Evolutionary conservation across 37 sponge, comb jelly and placozoan genomes (phyloP), one percentile per base, ranked within the genome.

Genomic region (Spongilla lacustris): DNA sequence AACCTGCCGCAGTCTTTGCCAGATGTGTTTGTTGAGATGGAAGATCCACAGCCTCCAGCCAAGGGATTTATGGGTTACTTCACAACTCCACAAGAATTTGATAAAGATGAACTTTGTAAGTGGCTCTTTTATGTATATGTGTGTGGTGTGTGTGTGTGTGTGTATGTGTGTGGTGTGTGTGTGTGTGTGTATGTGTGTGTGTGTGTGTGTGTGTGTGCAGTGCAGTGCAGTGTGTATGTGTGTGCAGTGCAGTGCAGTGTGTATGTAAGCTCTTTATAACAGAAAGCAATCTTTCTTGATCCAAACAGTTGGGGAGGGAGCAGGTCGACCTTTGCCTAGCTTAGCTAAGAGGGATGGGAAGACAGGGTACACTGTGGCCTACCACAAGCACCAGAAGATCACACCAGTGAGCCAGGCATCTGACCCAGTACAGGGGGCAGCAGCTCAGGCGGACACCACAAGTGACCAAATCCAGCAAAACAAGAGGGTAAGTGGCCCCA

Each of bases 1-100:
- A 87, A 87, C 73, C 73, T 87, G 21, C 87, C 87, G 27, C 67
- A 13, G 2, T 87, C 81, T 41, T 67, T 87, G 2, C 87, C 81
- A 33, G 50, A 34, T 35, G 26, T 87, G 67, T 74, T 72, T 46
- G 33, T 71, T 2, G 4, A 50, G 28, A 34, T 76, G 80, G 66
- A 26, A 1, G 87, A 87, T 25, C 71, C 78, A 22, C 30, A 67
- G 1, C 67, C 67, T 79, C 23, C 30, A 23, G 75, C 34, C 75
- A 74, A 27, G 35, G 35, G 75, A 74, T 12, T 28, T 27, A 74
- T 32, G 31, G 34, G 75, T 25, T 32, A 25, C 32, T 26, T 32
- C 73, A 29, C 29, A 32, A 32, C 73, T 25, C 32, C 73, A 29
- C 58, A 24, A 23, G 70, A 36, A 37, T 67, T 87, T 48, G 41